Evolutionary conservation across 2,113 vertebrate genomes (phyloP).

Genomic region (Pomatorhinus ruficollis): DNA sequence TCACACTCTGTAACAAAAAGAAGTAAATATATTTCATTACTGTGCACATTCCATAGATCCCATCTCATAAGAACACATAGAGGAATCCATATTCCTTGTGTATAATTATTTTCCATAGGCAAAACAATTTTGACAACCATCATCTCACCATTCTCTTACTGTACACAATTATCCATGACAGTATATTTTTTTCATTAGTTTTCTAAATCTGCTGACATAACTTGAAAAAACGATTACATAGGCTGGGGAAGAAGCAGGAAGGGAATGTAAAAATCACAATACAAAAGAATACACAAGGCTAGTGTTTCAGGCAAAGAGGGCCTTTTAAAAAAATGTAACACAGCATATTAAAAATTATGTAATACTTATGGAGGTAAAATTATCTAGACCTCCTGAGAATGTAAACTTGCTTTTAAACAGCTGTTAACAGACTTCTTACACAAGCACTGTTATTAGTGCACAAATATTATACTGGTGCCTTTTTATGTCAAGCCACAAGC

Average conservation of each 20-base stretch:
- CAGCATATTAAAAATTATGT: no score
- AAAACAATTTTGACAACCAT: not conserved
- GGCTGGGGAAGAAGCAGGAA: not conserved
- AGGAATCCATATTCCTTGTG: not conserved
- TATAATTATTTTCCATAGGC: not conserved
- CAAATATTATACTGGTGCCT: not conserved
- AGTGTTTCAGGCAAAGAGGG: not conserved
- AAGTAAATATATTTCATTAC: not conserved
- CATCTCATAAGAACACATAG: not conserved
- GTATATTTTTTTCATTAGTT: not conserved
- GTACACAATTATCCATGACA: not conserved
- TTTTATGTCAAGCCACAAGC: not conserved
- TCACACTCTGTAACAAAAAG: conserved; percentile 76
- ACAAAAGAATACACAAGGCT: not conserved
- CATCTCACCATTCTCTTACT: not conserved
- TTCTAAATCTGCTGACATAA: not conserved
- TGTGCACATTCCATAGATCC: not conserved
- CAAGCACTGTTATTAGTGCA: not conserved
- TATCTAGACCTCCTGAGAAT: not conserved
- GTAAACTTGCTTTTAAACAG: not conserved
- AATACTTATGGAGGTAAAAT: not conserved
- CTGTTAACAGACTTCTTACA: not conserved
- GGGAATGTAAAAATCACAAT: not conserved
- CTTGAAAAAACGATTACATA: not conserved
- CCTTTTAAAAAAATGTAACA: not conserved